A percentile compares a stretch with the other conserved stretches of the same genome.
Evolutionary conservation across 2,113 vertebrate species (phyloP).

Genomic region (Ictidomys tridecemlineatus): DNA sequence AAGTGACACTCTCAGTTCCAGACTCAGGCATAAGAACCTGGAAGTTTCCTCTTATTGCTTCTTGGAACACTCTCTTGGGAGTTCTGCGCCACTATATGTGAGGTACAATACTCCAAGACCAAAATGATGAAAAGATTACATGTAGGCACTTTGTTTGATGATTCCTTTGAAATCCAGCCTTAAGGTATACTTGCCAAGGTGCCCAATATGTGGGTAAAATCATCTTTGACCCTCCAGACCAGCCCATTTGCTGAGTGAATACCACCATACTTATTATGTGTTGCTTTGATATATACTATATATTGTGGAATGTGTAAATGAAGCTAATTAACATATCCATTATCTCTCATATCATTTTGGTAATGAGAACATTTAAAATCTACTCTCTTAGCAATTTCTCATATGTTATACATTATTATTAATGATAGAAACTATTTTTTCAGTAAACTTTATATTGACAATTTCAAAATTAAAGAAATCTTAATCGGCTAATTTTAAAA

Average conservation of each 20-base stretch:
- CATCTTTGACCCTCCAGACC: not conserved
- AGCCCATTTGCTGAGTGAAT: not conserved
- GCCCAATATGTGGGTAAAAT: not conserved
- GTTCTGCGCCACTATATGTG: not conserved
- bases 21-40: not conserved
- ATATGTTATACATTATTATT: not conserved
- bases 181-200: not conserved
- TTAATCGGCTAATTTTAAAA: conserved; percentile 42
- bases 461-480: conserved; percentile 30
- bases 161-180: not conserved
- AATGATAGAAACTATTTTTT: not conserved
- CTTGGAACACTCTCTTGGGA: not conserved
- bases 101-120: not conserved
- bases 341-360: not conserved
- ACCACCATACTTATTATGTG: not conserved
- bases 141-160: not conserved
- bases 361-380: not conserved
- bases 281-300: not conserved
- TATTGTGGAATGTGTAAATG: not conserved
- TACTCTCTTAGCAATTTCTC: not conserved
- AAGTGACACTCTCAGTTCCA: not conserved
- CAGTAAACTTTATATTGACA: not conserved
- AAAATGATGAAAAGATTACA: not conserved
- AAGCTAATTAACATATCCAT: not conserved
- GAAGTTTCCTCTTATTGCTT: not conserved